Conservation (phyloP, 2,888 invertebrate species). For the Agrotis clavis region DNA sequence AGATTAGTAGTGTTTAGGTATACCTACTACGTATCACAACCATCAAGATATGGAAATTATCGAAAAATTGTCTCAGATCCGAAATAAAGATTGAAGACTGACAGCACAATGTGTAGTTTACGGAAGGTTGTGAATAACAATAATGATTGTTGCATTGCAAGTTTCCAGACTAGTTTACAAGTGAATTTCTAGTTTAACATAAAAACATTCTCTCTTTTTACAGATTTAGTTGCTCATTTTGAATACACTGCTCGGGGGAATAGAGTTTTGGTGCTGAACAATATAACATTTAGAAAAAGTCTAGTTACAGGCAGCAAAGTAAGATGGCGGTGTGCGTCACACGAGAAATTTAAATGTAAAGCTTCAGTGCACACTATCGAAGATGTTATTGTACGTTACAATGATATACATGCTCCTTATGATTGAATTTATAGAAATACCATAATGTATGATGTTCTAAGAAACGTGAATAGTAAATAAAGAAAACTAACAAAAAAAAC, state of each 20-base stretch:
- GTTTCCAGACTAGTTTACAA: too few relatives aligned
- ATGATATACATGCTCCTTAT: conserved; percentile 54
- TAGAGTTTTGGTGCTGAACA: conserved; percentile 51
- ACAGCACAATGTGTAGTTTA: too few relatives aligned
- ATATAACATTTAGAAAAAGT: conserved; percentile 59
- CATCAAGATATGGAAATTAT: too few relatives aligned
- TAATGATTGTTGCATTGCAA: too few relatives aligned
- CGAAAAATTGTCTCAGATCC: too few relatives aligned
- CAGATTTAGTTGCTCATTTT: conserved; percentile 44
- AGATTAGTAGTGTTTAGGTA: too few relatives aligned
- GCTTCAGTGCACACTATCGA: conserved; percentile 65
- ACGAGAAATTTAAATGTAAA: conserved; percentile 62
- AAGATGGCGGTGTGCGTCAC: conserved; percentile 69
- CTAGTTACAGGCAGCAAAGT: conserved; percentile 54
- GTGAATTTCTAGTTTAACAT: not conserved
- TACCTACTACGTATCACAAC: too few relatives aligned
- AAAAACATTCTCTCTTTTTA: not conserved
- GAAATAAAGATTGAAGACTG: too few relatives aligned
- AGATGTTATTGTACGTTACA: conserved; percentile 58
- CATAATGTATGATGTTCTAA: not conserved
- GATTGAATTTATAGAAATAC: not conserved
- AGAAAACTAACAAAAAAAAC: too few relatives aligned
- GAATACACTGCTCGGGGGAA: conserved; percentile 55
- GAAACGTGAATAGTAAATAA: not conserved
- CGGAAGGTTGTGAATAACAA: too few relatives aligned